These are phyloP conservation scores for Psephotus haematonotus DNA, from an alignment of 2,113 vertebrate species.

Conservation along the genomic window DNA sequence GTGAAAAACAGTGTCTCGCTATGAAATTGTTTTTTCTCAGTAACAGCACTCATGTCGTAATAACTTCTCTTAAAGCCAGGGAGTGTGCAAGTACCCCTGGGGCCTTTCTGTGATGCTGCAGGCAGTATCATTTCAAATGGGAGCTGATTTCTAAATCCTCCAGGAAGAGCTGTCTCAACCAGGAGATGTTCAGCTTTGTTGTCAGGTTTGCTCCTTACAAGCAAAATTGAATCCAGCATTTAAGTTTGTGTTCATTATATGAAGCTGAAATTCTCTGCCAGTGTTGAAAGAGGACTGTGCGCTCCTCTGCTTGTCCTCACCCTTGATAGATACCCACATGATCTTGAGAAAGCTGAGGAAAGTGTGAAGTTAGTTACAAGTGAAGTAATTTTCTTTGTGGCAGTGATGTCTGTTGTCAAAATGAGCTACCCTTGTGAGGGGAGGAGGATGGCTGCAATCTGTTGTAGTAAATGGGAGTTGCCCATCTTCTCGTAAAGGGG, in stretches of 20 bases:
- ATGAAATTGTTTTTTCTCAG: background rate
- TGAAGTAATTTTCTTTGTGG: fast-evolving
- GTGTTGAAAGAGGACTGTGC: background rate
- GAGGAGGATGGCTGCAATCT: fast-evolving
- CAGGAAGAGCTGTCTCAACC: background rate
- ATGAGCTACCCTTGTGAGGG: fast-evolving
- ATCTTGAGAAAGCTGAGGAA: background rate
- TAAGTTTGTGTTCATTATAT: fast-evolving
- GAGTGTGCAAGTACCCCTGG: background rate
- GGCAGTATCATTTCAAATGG: background rate
- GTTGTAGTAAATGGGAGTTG: background rate
- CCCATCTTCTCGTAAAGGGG: background rate
- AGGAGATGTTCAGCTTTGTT: background rate
- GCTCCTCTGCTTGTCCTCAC: background rate
- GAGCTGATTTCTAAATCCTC: background rate
- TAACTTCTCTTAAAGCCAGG: background rate
- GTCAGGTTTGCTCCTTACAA: background rate
- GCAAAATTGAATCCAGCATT: background rate
- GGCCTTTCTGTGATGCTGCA: background rate
- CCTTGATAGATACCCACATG: too few species aligned
- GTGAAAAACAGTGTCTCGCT: background rate
- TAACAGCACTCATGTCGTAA: background rate
- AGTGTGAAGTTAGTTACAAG: background rate
- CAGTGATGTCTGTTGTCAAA: background rate
- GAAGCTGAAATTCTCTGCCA: background rate